phyloP scores from a whole-genome alignment of 2,888 invertebrate species.

The Drosophila nr. perissopoda region DNA sequence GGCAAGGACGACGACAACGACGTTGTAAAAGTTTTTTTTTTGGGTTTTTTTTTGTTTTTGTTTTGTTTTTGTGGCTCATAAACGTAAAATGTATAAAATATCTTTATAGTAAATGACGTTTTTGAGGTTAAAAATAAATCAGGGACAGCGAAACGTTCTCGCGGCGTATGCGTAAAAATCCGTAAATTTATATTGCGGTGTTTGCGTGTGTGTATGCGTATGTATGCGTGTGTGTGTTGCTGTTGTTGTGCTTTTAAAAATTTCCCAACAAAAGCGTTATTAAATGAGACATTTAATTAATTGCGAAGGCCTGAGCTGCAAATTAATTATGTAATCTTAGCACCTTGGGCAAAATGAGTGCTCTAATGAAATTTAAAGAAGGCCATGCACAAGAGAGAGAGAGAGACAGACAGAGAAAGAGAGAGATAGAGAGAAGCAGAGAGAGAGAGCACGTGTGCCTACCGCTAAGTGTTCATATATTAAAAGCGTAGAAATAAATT shows the following conservation, averaged over 20 bases:
- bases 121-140: conserved; percentile 80
- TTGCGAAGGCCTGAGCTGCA: conserved; percentile 67
- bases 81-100: conserved; percentile 55
- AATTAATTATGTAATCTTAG: conserved; percentile 81
- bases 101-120: conserved; percentile 73
- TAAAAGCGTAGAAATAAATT: conserved; percentile 67
- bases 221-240: conserved; percentile 24
- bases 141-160: conserved; percentile 33
- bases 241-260: conserved; percentile 65
- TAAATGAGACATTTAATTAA: conserved; percentile 82
- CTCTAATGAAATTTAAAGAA: conserved; percentile 69
- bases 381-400: not conserved
- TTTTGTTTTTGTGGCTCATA: conserved; percentile 68
- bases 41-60: conserved; percentile 11
- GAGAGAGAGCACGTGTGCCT: conserved; percentile 21
- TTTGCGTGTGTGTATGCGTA: conserved; percentile 8
- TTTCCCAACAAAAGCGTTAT: conserved; percentile 79
- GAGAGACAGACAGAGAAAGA: not conserved
- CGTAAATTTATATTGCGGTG: conserved; percentile 50
- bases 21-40: conserved; percentile 54
- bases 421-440: not conserved
- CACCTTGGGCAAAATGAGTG: conserved; percentile 68
- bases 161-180: conserved; percentile 64
- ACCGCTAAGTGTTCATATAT: conserved; percentile 38
- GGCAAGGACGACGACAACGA: conserved; percentile 25